A percentile compares a stretch with the other conserved stretches of the same genome.
phyloP scores from a whole-genome alignment of 2,113 vertebrate species.

The Nymphicus hollandicus region DNA sequence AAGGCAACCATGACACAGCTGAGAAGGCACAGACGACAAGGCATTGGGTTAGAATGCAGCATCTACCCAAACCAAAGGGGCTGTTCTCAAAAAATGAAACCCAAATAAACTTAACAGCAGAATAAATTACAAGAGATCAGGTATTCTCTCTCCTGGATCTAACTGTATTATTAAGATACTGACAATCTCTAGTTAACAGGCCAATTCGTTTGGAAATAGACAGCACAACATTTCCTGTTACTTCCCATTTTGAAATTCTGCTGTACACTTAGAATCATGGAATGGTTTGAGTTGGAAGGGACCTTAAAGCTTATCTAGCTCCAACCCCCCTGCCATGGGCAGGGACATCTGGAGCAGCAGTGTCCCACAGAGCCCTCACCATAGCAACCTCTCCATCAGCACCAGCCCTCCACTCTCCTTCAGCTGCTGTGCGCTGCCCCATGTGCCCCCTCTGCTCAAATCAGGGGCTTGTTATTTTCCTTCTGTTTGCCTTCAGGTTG shows the following conservation, averaged over 20 bases:
- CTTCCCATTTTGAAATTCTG: not conserved
- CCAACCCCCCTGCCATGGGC: not conserved
- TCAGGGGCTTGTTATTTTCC: fast-evolving
- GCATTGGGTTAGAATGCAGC: not conserved
- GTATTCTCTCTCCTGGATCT: not conserved
- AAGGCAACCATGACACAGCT: not conserved
- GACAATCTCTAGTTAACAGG: not conserved
- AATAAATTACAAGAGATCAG: not conserved
- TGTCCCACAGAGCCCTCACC: not conserved
- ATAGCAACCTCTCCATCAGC: not conserved
- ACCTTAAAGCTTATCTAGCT: not conserved
- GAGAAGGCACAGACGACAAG: not conserved
- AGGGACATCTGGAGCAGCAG: not conserved
- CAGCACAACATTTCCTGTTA: not conserved
- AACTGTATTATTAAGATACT: not conserved
- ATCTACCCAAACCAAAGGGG: not conserved
- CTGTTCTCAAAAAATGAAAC: not conserved
- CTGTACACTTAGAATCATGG: not conserved
- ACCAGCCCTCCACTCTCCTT: not conserved
- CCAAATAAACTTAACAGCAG: not conserved
- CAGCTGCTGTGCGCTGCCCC: not conserved
- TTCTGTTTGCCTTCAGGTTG: not conserved
- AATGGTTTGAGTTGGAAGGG: not conserved
- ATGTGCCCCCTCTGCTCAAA: not conserved
- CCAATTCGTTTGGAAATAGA: not conserved